A percentile compares a stretch with the other conserved stretches of the same genome.
Evolutionary conservation across 2,113 vertebrate species (phyloP).

Genomic region (Hippocampus zosterae): DNA sequence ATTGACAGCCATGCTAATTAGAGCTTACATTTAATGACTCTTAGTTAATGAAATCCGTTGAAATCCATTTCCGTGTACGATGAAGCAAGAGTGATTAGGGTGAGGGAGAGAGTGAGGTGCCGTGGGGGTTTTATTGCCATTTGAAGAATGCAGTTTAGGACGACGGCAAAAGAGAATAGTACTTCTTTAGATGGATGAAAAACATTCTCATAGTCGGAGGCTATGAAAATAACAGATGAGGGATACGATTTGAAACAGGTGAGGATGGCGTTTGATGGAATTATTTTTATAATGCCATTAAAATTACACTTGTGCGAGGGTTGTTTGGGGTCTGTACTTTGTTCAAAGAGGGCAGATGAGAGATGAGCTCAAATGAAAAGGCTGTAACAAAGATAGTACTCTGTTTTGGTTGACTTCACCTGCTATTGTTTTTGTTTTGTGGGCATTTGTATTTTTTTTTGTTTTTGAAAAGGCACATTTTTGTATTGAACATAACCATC

Average conservation of each 20-base stretch:
- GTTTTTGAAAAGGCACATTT: background rate
- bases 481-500: background rate
- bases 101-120: conserved; percentile 23
- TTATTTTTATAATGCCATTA: background rate
- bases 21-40: conserved; percentile 95
- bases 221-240: background rate
- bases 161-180: background rate
- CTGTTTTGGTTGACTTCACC: background rate
- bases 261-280: background rate
- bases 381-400: background rate
- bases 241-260: too few relatives aligned
- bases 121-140: background rate
- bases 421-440: background rate
- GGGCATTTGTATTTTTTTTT: background rate
- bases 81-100: conserved; percentile 78
- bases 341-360: background rate
- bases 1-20: conserved; percentile 88
- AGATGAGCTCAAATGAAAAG: background rate
- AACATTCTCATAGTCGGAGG: too few relatives aligned
- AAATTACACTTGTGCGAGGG: background rate
- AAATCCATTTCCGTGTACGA: conserved; percentile 85
- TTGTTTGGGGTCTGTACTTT: background rate
- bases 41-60: conserved; percentile 93
- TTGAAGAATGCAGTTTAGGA: too few relatives aligned
- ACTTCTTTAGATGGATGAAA: background rate